Evolutionary conservation across 2,113 vertebrate genomes (phyloP), one percentile per base, ranked within the genome.

Genomic region (Triplophysa siluroides): DNA sequence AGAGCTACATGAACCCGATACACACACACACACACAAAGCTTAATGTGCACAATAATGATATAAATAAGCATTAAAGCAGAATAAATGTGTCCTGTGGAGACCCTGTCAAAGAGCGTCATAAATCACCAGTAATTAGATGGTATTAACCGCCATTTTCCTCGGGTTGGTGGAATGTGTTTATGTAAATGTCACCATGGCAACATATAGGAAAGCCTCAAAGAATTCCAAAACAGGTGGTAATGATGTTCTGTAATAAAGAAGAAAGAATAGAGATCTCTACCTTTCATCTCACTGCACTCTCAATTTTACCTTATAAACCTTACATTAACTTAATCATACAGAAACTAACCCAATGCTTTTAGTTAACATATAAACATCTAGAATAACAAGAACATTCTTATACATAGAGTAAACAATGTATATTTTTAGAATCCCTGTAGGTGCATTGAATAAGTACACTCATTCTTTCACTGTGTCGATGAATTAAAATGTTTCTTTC

Each of bases 161-260:
- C 65, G 45, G 43, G 70, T 50, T 47, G 54, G 16, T n/a, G 61
- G n/a, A 66, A 78, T 50, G 60, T 64, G 73, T 78, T 81, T 81
- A 47, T 78, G 70, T 64, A 78, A 21, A 75, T 56, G 14, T 70
- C 79, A 70, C 76, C 64, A 81, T 81, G 79, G 70, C 60, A 81
- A 81, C 75, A 72, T 62, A n/a, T 11, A 61, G n/a, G 60, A 24
- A 66, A 45, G 65, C 69, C 63, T 63, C 52, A 26, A 52, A 56
- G n/a, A 56, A 54, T 76, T 72, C 56, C 24, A 41, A 47, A 76
- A 23, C 43, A 60, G 82, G 50, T 66, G 50, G 64, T 18, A 75
- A 66, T 8, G 21, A 70, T 24, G 16, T 29, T n/a, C 56, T 1
- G 61, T 16, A 76, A 66, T 43, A 9, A 38, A 3, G 9, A 65